These are phyloP conservation scores for Neolamprologus hecqui DNA, from an alignment of 2,113 vertebrate genomes.

Conservation along the genomic window DNA sequence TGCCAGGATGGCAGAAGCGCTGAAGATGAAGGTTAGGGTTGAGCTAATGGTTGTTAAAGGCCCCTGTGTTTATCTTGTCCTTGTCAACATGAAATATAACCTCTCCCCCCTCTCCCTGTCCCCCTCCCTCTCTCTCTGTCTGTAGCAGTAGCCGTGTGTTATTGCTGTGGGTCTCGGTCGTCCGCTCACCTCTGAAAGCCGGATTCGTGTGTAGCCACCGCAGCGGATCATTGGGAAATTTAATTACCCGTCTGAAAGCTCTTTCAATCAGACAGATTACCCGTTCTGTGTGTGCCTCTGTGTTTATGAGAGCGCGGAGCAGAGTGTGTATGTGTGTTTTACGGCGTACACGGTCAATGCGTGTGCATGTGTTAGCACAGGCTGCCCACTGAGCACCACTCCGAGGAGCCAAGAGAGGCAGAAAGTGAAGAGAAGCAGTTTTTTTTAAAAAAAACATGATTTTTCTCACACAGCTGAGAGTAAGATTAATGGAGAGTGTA, in stretches of 20 bases:
- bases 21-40: conserved; percentile 51
- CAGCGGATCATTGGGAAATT: conserved; percentile 70
- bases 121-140: background rate
- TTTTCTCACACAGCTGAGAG: conserved; percentile 21
- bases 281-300: conserved; percentile 1
- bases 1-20: conserved; percentile 5
- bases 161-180: conserved; percentile 47
- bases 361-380: conserved; percentile 22
- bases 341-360: background rate
- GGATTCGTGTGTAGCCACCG: conserved; percentile 52
- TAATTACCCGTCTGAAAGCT: conserved; percentile 73
- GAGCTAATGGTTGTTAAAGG: conserved; percentile 60
- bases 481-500: conserved; percentile 39
- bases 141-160: conserved; percentile 24
- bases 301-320: conserved; percentile 9
- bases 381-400: conserved; percentile 29
- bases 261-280: conserved; percentile 72
- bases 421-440: background rate
- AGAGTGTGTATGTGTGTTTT: conserved; percentile 5
- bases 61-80: conserved; percentile 61
- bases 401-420: conserved; percentile 1
- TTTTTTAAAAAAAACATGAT: background rate
- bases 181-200: conserved; percentile 54
- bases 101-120: background rate
- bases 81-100: conserved; percentile 66